phyloP scores from a whole-genome alignment of 1,140 invertebrate genomes.

The Aporrectodea caliginosa region DNA sequence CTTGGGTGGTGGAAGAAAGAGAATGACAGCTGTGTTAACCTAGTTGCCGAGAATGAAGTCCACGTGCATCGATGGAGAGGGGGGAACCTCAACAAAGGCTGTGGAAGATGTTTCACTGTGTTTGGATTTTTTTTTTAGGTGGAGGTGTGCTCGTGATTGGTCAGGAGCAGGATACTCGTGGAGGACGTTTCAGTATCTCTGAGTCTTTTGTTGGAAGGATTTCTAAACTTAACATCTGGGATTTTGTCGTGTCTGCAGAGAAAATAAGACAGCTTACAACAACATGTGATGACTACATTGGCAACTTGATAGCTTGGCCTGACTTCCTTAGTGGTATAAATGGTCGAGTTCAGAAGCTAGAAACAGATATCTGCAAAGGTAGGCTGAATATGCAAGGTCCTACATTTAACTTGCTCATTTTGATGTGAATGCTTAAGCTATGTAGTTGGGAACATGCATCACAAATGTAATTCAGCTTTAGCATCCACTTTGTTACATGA shows the following conservation, averaged over 20 bases:
- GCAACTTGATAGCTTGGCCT: constrained; percentile 64
- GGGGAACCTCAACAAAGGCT: no score
- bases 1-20: no score
- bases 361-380: constrained; percentile 51
- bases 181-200: constrained; percentile 63
- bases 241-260: constrained; percentile 51
- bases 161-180: constrained; percentile 67
- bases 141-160: constrained; percentile 64
- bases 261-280: constrained; percentile 57
- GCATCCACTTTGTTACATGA: no score
- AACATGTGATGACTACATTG: constrained; percentile 44
- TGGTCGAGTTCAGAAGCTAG: constrained; percentile 57
- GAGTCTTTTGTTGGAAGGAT: constrained; percentile 67
- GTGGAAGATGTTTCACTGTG: constrained; percentile 3
- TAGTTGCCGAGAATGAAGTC: no score
- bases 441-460: no score
- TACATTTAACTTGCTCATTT: no score
- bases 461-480: no score
- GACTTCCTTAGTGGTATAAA: constrained; percentile 60
- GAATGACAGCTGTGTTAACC: no score
- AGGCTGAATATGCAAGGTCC: no score
- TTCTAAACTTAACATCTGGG: constrained; percentile 65
- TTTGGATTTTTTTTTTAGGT: constrained; percentile 46
- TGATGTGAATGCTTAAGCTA: no score
- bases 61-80: no score